phyloP scores from a whole-genome alignment of 2,113 vertebrate genomes.

The Galeopterus variegatus region DNA sequence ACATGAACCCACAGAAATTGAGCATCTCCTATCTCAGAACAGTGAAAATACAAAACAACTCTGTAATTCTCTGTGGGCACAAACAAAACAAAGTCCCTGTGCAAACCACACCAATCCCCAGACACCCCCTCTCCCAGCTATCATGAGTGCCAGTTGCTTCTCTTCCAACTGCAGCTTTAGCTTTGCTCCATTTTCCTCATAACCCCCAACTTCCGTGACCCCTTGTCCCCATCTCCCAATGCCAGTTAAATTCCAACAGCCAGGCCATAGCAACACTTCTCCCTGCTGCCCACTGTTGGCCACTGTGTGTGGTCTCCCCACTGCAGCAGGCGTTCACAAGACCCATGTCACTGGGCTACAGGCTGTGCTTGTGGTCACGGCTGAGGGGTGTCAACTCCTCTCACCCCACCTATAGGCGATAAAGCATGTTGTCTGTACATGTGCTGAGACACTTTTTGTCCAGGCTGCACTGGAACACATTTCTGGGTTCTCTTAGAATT shows the following conservation, averaged over 20 bases:
- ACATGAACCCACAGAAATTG: too few relatives aligned
- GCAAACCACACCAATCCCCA: rapidly evolving
- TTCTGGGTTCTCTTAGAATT: neutral
- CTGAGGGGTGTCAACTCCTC: too few relatives aligned
- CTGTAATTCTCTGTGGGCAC: neutral
- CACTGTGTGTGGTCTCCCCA: rapidly evolving
- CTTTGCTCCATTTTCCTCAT: neutral
- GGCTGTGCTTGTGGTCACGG: neutral
- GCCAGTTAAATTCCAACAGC: neutral
- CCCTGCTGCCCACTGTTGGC: rapidly evolving
- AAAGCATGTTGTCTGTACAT: rapidly evolving
- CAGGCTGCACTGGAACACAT: rapidly evolving
- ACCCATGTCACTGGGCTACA: rapidly evolving
- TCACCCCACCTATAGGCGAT: rapidly evolving
- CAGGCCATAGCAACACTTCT: neutral
- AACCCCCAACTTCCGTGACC: neutral
- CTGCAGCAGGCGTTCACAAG: neutral
- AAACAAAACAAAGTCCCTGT: neutral
- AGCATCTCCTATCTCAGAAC: too few relatives aligned
- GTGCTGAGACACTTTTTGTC: neutral
- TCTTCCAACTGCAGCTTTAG: too few relatives aligned
- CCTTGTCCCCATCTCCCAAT: neutral
- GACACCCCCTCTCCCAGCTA: neutral
- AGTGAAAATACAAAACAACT: neutral
- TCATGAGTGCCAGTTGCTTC: rapidly evolving